Evolutionary conservation across 2,113 vertebrate species (phyloP), one percentile per base, ranked within the genome.

Genomic region (Elachura formosa): DNA sequence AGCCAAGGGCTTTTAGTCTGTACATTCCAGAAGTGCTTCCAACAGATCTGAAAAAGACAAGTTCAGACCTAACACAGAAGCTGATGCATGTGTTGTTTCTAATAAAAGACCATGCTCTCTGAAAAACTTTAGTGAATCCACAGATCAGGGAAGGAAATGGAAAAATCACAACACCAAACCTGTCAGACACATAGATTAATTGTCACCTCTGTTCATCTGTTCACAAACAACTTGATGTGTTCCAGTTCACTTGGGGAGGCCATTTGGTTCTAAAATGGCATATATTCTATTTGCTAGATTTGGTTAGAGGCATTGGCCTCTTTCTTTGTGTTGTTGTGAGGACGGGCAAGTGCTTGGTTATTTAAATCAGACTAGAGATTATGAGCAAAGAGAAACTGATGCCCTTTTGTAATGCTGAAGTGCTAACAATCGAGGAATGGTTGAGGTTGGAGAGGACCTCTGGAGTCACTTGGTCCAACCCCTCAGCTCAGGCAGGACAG

Each of bases 171-270:
- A 29, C 43, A 46, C 34, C 41, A 88, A 73, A 56, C 9, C 18
- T 23, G 34, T 68, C 38, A 69, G n/a, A n/a, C 34, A 38, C 5
- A 15, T 24, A 31, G 14, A 86, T 33, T 59, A 78, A 43, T 61
- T 52, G 28, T 62, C 78, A 54, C 38, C 34, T 83, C 40, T 48
- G 2, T 46, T 62, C 72, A 9, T 69, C 43, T 79, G 11, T 48
- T 64, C 31, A 59, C 40, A 76, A 93, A 36, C 41, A 87, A 9
- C 24, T 84, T 66, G 26, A 45, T 77, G 36, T 72, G 14, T 73
- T 92, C 78, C 43, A 40, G 46, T 77, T 34, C 5, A 1, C 20
- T 29, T 0, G 0, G 15, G 40, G 31, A 66, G 43, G 4, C 0
- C 0, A 6, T 74, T 86, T 74, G 74, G 34, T 62, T 81, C 51